Evolutionary conservation across 2,113 vertebrate species (phyloP), one percentile per base, ranked within the genome.

Genomic region (Mesembrinibis cayennensis): DNA sequence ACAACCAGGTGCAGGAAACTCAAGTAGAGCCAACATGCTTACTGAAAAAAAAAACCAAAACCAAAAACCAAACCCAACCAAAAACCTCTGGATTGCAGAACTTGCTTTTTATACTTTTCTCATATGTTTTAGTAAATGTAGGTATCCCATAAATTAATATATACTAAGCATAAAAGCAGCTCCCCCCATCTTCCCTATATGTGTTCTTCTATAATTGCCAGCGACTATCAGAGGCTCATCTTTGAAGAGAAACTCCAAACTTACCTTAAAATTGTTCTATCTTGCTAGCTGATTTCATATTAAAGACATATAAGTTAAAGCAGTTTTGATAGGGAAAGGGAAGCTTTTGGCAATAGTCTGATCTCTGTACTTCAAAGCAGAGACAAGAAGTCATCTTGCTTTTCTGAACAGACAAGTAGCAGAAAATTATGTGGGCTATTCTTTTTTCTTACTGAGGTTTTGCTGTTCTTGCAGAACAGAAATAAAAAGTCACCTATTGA

Each of bases 1-100:
- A 96, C 44, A 90, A 44, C 90, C 97, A 98, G 97, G 95, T 97
- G 96, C 97, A 98, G 97, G 96, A 98, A 97, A 90, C 83, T 93
- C 94, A 93, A 91, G 67, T 18, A 73, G 69, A 94, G 95, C 86
- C 94, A 97, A 95, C 36, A 40, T 23, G 38, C 61, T 95, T 81
- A 94, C 67, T 91, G 44, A 78, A 80, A 67, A 92, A 88, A 85
- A 93, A 32, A 40, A 11, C 10, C 47, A 8, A 16, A 17, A 19
- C 15, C 25, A 30, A 34, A 38, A 32, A 13, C 9, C 26, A 77
- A 81, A 58, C 8, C 62, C 53, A 72, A 5, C 38, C 52, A 71
- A 66, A 94, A 93, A 47, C 8, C 32, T 85, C 62, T 69, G 44
- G 34, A 71, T 58, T 94, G 32, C 25, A 86, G 30, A 95, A 88